Percentiles rank a stretch among this genome's conserved stretches.
These are phyloP conservation scores for Euborellia annulipes DNA, from an alignment of 1,140 invertebrate genomes.

Conservation along the genomic window DNA sequence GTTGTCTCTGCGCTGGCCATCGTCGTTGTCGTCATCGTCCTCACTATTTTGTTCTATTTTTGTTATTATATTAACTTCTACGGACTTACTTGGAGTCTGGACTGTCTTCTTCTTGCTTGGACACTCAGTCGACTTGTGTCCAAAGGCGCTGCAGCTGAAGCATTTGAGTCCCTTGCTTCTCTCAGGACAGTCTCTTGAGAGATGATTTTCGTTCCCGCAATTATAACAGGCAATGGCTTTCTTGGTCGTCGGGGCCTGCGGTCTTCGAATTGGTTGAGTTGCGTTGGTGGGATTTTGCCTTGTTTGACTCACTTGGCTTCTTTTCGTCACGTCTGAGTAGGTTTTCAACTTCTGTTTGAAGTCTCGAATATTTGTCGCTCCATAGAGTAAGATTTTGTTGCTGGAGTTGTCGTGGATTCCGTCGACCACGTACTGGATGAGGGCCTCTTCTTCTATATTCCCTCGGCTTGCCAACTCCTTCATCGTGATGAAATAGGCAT, in stretches of 20 bases:
- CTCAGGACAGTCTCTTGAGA: slow-evolving; percentile 1
- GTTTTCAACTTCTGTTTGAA: slow-evolving; percentile 10
- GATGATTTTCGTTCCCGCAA: slow-evolving; percentile 8
- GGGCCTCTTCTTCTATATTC: slow-evolving; percentile 12
- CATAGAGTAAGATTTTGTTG: slow-evolving; percentile 14
- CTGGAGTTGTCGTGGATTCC: slow-evolving; percentile 14
- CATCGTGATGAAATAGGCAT: slow-evolving; percentile 11
- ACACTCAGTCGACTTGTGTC: slow-evolving; percentile 5
- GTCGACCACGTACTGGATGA: slow-evolving; percentile 21
- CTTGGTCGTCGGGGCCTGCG: background rate
- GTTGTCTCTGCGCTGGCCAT: slow-evolving; percentile 1
- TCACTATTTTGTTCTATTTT: slow-evolving; percentile 4
- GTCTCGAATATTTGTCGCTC: slow-evolving; percentile 6
- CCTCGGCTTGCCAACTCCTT: slow-evolving; percentile 8
- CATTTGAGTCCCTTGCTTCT: slow-evolving; percentile 5
- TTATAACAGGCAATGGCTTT: slow-evolving; percentile 2
- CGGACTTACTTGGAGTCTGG: background rate
- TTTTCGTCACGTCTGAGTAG: slow-evolving; percentile 2
- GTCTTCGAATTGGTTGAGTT: background rate
- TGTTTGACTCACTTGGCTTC: background rate
- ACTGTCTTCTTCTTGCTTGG: background rate
- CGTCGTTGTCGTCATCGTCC: slow-evolving; percentile 1
- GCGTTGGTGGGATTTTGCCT: no score
- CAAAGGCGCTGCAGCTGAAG: slow-evolving; percentile 8
- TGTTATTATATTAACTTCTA: background rate